A percentile compares a stretch with the other conserved stretches of the same genome.
Conservation (phyloP, 2,113 vertebrate species). For the Tiliqua scincoides region DNA sequence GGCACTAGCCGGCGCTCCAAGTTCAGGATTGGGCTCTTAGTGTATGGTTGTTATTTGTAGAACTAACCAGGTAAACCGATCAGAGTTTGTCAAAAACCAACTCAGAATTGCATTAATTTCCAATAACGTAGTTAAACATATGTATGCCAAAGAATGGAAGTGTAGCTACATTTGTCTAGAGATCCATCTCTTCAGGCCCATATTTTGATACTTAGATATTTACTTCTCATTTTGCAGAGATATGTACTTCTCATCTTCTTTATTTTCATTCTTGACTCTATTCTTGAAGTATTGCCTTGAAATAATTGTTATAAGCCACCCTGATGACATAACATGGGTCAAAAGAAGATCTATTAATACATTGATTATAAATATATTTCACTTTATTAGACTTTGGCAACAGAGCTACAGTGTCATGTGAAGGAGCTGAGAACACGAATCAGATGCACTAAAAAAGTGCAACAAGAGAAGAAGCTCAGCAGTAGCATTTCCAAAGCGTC, state of each 20-base stretch:
- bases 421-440: slow-evolving; percentile 81
- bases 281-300: not conserved
- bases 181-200: not conserved
- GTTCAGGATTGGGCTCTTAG: too few species aligned
- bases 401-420: slow-evolving; percentile 82
- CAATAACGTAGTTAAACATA: not conserved
- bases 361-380: slow-evolving; percentile 1
- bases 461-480: slow-evolving; percentile 41
- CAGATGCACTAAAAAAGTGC: slow-evolving; percentile 78
- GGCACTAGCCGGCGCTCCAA: too few species aligned
- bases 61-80: not conserved
- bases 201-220: not conserved
- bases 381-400: slow-evolving; percentile 77
- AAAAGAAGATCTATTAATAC: not conserved
- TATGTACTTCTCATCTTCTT: not conserved
- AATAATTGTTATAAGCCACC: not conserved
- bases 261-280: not conserved
- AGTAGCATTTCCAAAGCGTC: slow-evolving; percentile 79
- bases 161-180: not conserved
- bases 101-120: not conserved
- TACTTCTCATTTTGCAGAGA: not conserved
- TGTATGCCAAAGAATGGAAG: not conserved
- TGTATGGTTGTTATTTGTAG: too few species aligned
- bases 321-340: not conserved
- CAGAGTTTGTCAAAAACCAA: not conserved